Evolutionary conservation across 2,888 invertebrate species (phyloP).

Genomic region (Frankliniella intonsa): DNA sequence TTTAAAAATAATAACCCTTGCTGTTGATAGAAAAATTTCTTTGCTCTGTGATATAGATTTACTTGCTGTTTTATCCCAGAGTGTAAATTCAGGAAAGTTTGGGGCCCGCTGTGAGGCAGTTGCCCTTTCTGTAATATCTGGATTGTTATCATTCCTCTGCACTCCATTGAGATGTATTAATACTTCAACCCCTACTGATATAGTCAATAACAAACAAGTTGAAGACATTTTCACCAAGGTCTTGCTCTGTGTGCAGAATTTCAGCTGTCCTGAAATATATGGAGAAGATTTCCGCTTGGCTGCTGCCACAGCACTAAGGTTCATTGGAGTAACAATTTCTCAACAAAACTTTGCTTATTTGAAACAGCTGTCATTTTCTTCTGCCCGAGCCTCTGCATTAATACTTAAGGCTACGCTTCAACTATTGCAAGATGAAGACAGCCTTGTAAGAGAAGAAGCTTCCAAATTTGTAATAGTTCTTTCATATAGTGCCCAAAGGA

Average conservation of each 20-base stretch:
- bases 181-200: too few relatives aligned
- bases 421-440: slow-evolving; percentile 55
- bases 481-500: not conserved
- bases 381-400: not conserved
- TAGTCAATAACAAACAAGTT: not conserved
- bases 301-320: slow-evolving; percentile 40
- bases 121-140: slow-evolving; percentile 28
- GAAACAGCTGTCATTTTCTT: too few relatives aligned
- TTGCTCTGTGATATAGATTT: slow-evolving; percentile 4
- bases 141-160: not conserved
- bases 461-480: slow-evolving; percentile 31
- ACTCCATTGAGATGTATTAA: too few relatives aligned
- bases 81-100: not conserved
- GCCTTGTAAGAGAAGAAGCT: slow-evolving; percentile 49
- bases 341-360: too few relatives aligned
- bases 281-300: slow-evolving; percentile 39
- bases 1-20: slow-evolving; percentile 35
- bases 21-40: slow-evolving; percentile 32
- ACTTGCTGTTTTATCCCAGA: slow-evolving; percentile 21
- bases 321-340: slow-evolving; percentile 29
- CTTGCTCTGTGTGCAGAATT: not conserved
- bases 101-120: not conserved
- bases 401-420: slow-evolving; percentile 48
- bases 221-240: not conserved
- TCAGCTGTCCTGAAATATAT: slow-evolving; percentile 31